These are phyloP conservation scores for Cercocebus atys DNA, from an alignment of 2,113 vertebrate species.

Conservation along the genomic window DNA sequence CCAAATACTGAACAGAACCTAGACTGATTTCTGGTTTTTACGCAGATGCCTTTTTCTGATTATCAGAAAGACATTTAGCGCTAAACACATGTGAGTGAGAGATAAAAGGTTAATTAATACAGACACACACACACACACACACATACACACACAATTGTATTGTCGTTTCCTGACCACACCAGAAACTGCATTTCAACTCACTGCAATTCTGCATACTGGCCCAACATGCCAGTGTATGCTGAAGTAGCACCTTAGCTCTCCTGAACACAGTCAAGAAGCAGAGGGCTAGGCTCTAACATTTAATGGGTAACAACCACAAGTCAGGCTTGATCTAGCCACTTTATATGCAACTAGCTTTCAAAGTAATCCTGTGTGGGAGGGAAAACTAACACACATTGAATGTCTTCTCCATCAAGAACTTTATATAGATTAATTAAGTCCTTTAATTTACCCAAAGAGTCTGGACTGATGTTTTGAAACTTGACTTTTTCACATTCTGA, in stretches of 20 bases:
- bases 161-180: neutral
- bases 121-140: neutral
- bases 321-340: neutral
- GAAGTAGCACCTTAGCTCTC: neutral
- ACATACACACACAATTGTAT: accelerated
- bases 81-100: neutral
- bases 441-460: neutral
- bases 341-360: neutral
- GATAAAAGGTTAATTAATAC: neutral
- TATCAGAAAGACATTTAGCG: neutral
- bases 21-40: neutral
- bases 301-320: neutral
- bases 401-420: neutral
- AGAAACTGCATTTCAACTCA: neutral
- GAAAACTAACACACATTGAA: neutral
- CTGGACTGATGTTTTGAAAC: neutral
- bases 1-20: neutral
- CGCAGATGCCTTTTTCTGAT: neutral
- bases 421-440: neutral
- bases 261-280: neutral
- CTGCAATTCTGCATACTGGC: neutral
- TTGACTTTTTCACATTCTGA: neutral
- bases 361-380: neutral
- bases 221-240: neutral
- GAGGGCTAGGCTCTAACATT: no score